Conservation (phyloP, 2,888 invertebrate genomes). For the Endomychus coccineus region DNA sequence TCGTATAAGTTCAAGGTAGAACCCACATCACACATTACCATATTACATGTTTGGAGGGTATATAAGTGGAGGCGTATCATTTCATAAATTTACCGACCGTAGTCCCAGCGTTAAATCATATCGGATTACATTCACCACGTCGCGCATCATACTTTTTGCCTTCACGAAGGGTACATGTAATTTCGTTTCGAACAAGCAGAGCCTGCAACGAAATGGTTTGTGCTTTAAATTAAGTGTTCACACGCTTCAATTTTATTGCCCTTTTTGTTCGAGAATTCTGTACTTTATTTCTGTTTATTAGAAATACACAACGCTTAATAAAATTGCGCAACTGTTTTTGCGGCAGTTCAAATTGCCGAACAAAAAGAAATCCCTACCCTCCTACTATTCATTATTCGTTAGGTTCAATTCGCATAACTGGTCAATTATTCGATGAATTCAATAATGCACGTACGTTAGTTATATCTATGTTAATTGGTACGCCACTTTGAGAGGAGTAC, state of each 20-base stretch:
- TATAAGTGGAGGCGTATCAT: too few species aligned
- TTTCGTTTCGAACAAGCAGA: slow-evolving; percentile 17
- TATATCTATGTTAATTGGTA: too few species aligned
- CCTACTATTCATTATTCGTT: too few species aligned
- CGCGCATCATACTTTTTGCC: slow-evolving; percentile 17
- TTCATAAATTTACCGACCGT: too few species aligned
- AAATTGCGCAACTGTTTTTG: slow-evolving; percentile 13
- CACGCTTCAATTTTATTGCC: slow-evolving; percentile 22
- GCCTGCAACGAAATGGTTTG: slow-evolving; percentile 19
- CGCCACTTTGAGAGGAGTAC: too few species aligned
- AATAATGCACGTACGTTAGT: too few species aligned
- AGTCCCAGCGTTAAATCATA: slow-evolving; percentile 13
- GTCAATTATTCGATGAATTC: too few species aligned
- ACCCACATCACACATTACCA: too few species aligned
- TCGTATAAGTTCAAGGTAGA: too few species aligned
- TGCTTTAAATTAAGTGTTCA: slow-evolving; percentile 21
- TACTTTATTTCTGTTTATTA: slow-evolving; percentile 15
- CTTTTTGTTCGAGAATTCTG: slow-evolving; percentile 18
- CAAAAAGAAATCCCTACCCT: slow-evolving; percentile 9
- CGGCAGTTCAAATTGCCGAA: slow-evolving; percentile 11
- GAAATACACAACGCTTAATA: slow-evolving; percentile 16
- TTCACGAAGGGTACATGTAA: slow-evolving; percentile 18
- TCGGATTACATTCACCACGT: slow-evolving; percentile 11
- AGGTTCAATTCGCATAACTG: too few species aligned
- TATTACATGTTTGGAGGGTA: too few species aligned